A percentile compares a stretch with the other conserved stretches of the same genome.
phyloP scores from a whole-genome alignment of 1,140 invertebrate genomes.

The Nautilus pompilius region DNA sequence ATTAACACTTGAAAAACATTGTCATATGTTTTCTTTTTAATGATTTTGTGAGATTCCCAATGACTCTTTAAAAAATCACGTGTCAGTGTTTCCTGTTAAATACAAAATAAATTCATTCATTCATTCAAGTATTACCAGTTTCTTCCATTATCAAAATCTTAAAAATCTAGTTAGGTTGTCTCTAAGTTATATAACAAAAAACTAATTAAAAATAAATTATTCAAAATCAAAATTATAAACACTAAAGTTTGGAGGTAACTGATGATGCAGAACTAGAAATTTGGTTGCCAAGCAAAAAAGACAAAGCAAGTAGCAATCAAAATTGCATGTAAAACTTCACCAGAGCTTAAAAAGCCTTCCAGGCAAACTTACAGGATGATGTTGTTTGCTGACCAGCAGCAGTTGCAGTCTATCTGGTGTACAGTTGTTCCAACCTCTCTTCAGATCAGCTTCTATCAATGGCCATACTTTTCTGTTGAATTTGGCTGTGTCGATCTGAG shows the following conservation, averaged over 20 bases:
- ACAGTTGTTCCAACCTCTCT: background rate
- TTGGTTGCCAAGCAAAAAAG: too few species aligned
- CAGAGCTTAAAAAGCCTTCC: too few species aligned
- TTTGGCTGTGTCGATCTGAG: too few species aligned
- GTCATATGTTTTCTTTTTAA: background rate
- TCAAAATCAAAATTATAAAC: too few species aligned
- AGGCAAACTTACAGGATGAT: background rate
- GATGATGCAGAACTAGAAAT: too few species aligned
- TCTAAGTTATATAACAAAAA: too few species aligned
- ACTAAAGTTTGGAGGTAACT: too few species aligned
- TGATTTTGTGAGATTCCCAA: background rate
- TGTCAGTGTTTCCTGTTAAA: background rate
- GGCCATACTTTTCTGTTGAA: background rate
- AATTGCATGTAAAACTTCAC: too few species aligned
- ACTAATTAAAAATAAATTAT: too few species aligned
- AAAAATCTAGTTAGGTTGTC: background rate
- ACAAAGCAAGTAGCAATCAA: too few species aligned
- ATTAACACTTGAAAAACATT: background rate
- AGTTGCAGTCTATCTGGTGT: background rate
- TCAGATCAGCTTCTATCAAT: background rate
- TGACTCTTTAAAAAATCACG: background rate
- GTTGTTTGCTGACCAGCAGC: background rate
- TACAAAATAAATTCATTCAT: background rate
- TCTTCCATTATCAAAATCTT: background rate
- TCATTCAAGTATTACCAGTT: background rate